Conservation (phyloP, 2,797 vertebrate species). For the Enteromius afrohamiltoni region DNA sequence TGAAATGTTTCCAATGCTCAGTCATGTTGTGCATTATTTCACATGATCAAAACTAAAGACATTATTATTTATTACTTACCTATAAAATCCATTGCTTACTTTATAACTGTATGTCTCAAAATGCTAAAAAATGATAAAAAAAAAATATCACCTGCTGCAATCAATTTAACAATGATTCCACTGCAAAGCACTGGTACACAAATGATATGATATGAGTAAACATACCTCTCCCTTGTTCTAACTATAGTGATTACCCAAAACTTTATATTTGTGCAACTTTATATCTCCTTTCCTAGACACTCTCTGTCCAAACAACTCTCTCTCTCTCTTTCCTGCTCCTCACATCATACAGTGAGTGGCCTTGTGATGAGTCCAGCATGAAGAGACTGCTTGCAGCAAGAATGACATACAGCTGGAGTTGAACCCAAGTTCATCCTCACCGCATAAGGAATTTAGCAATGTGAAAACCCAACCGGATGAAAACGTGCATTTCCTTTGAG, state of each 20-base stretch:
- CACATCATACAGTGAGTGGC: conserved; percentile 23
- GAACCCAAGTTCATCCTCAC: conserved; percentile 28
- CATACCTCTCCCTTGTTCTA: neutral
- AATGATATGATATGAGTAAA: neutral
- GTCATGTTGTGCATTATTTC: neutral
- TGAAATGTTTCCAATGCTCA: neutral
- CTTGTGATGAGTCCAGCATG: conserved; percentile 28
- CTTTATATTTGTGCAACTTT: neutral
- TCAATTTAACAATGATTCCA: neutral
- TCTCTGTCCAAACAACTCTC: neutral
- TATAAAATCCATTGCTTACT: neutral
- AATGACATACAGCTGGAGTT: conserved; percentile 52
- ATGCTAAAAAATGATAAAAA: neutral
- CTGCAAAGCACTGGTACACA: neutral
- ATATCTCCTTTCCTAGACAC: neutral
- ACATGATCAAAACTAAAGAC: neutral
- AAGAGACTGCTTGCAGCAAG: conserved; percentile 3
- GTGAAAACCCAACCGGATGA: conserved; percentile 25
- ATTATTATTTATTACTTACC: too few species aligned
- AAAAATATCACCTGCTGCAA: neutral
- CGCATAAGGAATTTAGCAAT: conserved; percentile 16
- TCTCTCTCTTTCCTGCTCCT: neutral
- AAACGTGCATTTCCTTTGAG: neutral
- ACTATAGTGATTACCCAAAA: neutral
- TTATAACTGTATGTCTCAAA: neutral